Evolutionary conservation across 2,797 vertebrate genomes (phyloP), one percentile per base, ranked within the genome.

Genomic region (Myotis vivesi): DNA sequence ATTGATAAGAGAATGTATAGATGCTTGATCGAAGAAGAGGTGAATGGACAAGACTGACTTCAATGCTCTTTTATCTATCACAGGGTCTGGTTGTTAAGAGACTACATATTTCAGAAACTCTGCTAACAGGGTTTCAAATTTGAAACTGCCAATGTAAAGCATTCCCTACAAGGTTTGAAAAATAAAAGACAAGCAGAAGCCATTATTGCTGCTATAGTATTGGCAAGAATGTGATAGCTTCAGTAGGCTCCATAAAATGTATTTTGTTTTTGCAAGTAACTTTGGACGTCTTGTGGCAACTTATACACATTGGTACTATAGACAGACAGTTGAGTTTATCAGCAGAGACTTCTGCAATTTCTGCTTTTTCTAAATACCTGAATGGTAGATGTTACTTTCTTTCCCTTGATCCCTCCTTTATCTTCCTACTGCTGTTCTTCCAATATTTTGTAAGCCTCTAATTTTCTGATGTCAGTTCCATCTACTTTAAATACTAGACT

Each of bases 201-300:
- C 7, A 55, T 86, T 71, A 53, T 51, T 66, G 46, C 59, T 71
- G 13, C 77, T 28, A 4, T 64, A 41, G 6, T 57, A 80, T 16
- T 92, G 59, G 38, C 72, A 71, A 69, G 46, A 76, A 49, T 36
- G 6, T 51, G 25, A 91, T 9, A 1, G 7, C 38, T 69, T 91
- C 17, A 7, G 28, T 6, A 87, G 64, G 80, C 25, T 36, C 33
- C 7, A 73, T 36, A 33, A 87, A 89, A 53, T 3, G 12, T 68
- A 73, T 28, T 91, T 93, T 93, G 89, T 33, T 92, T 92, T 91
- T 92, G 10, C 19, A 53, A 44, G 49, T 30, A 66, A 62, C 62
- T 76, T 76, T 71, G 30, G 68, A 12, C 49, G 28, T 57, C 53
- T 15, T 88, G 25, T 57, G 36, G 25, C 49, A 91, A 88, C 76